Percentiles rank a stretch among this genome's conserved stretches.
These are phyloP conservation scores for Diglossa cyanea DNA, from an alignment of 2,797 vertebrate genomes.

Conservation along the genomic window DNA sequence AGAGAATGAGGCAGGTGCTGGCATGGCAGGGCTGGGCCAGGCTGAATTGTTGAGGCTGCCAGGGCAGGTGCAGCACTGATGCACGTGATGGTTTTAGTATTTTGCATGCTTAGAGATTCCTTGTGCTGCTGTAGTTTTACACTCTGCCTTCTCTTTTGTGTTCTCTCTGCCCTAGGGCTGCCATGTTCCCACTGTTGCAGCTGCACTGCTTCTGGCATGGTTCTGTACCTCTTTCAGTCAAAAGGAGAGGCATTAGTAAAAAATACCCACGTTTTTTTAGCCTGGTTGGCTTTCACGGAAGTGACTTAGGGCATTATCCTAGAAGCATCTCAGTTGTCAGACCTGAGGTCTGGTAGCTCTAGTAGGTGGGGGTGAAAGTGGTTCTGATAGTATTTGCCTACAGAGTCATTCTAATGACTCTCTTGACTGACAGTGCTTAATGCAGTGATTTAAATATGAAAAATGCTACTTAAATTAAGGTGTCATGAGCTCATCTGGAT, in stretches of 20 bases:
- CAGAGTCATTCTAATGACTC: background rate
- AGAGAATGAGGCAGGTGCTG: background rate
- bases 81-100: background rate
- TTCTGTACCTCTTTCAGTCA: background rate
- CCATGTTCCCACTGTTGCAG: background rate
- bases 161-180: background rate
- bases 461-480: background rate
- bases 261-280: background rate
- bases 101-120: background rate
- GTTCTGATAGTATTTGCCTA: background rate
- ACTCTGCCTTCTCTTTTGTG: background rate
- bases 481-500: conserved; percentile 8
- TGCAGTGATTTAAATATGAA: conserved; percentile 20
- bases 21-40: background rate
- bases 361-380: background rate
- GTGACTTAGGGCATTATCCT: background rate
- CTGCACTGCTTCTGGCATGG: background rate
- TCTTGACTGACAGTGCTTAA: background rate
- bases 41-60: background rate
- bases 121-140: background rate
- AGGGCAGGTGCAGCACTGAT: background rate
- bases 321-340: background rate
- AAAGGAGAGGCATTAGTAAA: background rate
- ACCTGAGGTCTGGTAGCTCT: background rate
- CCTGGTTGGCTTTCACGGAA: background rate